These are phyloP conservation scores for Catocala sponsa DNA, from an alignment of 2,888 invertebrate genomes.

Conservation along the genomic window DNA sequence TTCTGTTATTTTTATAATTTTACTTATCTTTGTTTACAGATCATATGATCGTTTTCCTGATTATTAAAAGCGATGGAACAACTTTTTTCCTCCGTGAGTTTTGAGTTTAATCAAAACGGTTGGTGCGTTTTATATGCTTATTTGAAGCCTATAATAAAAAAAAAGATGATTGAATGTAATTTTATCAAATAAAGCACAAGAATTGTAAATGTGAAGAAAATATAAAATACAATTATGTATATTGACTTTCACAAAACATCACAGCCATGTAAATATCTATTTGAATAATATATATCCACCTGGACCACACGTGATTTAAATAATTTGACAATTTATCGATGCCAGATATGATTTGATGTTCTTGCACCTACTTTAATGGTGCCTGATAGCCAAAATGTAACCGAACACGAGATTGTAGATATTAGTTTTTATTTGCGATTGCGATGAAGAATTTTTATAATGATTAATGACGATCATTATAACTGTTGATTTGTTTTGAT, in stretches of 20 bases:
- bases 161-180: background rate
- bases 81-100: too few species aligned
- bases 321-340: conserved; percentile 76
- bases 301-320: conserved; percentile 72
- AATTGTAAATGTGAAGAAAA: conserved; percentile 21
- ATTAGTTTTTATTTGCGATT: conserved; percentile 65
- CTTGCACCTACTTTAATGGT: conserved; percentile 59
- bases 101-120: too few species aligned
- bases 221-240: conserved; percentile 44
- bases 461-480: conserved; percentile 67
- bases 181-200: background rate
- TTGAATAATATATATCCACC: conserved; percentile 49
- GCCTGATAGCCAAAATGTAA: conserved; percentile 59
- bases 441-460: conserved; percentile 64
- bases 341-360: conserved; percentile 68
- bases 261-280: conserved; percentile 47
- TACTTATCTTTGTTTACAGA: too few species aligned
- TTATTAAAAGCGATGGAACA: too few species aligned
- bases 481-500: conserved; percentile 71
- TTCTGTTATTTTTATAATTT: too few species aligned
- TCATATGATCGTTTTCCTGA: too few species aligned
- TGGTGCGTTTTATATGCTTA: too few species aligned
- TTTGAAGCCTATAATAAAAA: too few species aligned
- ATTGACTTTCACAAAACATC: conserved; percentile 48
- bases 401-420: conserved; percentile 60